These are phyloP conservation scores for Ciconia nigra DNA, from an alignment of 2,797 vertebrate species.

Conservation along the genomic window DNA sequence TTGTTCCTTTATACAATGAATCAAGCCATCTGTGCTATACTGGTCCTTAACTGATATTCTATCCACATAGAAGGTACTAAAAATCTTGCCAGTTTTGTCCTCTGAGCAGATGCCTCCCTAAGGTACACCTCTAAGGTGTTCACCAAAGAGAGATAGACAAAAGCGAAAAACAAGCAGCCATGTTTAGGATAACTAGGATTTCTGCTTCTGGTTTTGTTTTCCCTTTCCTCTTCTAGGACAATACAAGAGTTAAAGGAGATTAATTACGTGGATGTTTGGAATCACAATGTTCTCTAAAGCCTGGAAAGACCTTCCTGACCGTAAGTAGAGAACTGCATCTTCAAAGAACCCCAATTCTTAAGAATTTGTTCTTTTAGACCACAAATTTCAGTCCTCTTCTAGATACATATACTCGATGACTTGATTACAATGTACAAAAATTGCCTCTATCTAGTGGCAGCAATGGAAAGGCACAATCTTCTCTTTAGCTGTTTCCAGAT, in stretches of 20 bases:
- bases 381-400: not conserved
- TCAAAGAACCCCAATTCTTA: not conserved
- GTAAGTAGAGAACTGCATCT: not conserved
- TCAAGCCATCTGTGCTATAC: conserved; percentile 3
- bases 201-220: not conserved
- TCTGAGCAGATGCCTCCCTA: not conserved
- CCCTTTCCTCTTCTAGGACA: not conserved
- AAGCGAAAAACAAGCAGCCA: not conserved
- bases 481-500: not conserved
- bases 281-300: not conserved
- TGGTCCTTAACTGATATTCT: not conserved
- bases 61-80: not conserved
- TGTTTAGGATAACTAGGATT: not conserved
- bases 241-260: not conserved
- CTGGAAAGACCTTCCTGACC: not conserved
- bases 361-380: not conserved
- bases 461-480: not conserved
- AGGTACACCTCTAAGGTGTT: not conserved
- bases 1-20: not conserved
- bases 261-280: not conserved
- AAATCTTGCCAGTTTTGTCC: not conserved
- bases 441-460: not conserved
- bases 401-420: not conserved
- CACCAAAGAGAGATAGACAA: not conserved
- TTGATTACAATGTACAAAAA: not conserved